These are phyloP conservation scores for Dolichoris vasculosae DNA, from an alignment of 1,140 invertebrate genomes.

Conservation along the genomic window DNA sequence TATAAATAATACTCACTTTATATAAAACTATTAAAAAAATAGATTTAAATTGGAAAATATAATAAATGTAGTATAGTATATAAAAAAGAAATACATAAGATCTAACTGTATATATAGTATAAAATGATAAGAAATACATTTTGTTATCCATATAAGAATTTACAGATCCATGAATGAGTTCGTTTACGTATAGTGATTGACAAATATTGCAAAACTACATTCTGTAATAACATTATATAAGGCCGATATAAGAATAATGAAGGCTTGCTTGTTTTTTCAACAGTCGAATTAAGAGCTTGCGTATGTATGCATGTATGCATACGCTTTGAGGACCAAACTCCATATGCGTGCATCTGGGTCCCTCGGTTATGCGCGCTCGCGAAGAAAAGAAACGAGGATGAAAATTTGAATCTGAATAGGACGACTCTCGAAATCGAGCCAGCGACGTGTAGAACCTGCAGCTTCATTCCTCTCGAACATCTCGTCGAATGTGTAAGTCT, in stretches of 20 bases:
- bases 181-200: too few relatives aligned
- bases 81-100: too few relatives aligned
- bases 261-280: slow-evolving; percentile 58
- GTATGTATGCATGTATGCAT: not conserved
- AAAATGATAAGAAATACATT: too few relatives aligned
- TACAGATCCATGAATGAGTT: too few relatives aligned
- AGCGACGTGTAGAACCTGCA: slow-evolving; percentile 47
- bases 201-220: not conserved
- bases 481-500: not conserved
- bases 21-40: too few relatives aligned
- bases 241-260: slow-evolving; percentile 25
- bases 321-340: not conserved
- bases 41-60: too few relatives aligned
- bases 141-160: too few relatives aligned
- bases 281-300: slow-evolving; percentile 57
- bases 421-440: slow-evolving; percentile 41
- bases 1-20: too few relatives aligned
- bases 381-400: slow-evolving; percentile 22
- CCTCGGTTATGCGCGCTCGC: not conserved
- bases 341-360: not conserved
- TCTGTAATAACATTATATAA: not conserved
- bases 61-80: too few relatives aligned
- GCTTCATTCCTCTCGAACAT: slow-evolving; percentile 32
- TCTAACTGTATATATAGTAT: too few relatives aligned
- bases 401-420: slow-evolving; percentile 60